phyloP scores from a whole-genome alignment of 2,113 vertebrate genomes.

The Pterocles orientalis region DNA sequence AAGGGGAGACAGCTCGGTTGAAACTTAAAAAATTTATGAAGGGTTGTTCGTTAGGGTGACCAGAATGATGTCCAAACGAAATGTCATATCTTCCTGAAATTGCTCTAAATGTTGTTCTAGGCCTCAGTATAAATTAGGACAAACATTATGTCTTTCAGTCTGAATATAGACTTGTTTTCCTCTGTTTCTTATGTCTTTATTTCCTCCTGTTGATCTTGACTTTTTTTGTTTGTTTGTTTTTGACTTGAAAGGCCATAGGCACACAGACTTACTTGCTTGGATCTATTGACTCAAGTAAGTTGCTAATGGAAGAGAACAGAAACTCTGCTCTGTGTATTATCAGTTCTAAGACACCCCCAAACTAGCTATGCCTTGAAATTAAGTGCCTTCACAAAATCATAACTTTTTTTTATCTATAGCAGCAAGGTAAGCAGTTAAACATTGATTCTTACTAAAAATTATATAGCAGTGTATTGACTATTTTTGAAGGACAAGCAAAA shows the following conservation, averaged over 20 bases:
- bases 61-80: too few species aligned
- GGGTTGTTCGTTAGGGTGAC: background rate
- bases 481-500: background rate
- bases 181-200: too few species aligned
- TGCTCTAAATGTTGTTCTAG: too few species aligned
- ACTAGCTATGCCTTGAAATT: background rate
- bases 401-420: background rate
- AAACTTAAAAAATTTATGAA: background rate
- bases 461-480: background rate
- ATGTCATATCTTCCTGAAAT: too few species aligned
- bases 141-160: too few species aligned
- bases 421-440: background rate
- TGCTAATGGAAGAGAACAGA: background rate
- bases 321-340: background rate
- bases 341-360: background rate
- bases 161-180: too few species aligned
- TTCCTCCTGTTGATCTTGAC: too few species aligned
- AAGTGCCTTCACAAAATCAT: background rate
- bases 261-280: background rate
- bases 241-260: background rate
- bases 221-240: background rate
- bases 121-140: too few species aligned
- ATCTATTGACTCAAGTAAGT: background rate
- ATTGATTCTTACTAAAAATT: background rate
- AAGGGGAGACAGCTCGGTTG: accelerated